phyloP scores from a whole-genome alignment of 2,888 invertebrate genomes.

The Entomobrya proxima region DNA sequence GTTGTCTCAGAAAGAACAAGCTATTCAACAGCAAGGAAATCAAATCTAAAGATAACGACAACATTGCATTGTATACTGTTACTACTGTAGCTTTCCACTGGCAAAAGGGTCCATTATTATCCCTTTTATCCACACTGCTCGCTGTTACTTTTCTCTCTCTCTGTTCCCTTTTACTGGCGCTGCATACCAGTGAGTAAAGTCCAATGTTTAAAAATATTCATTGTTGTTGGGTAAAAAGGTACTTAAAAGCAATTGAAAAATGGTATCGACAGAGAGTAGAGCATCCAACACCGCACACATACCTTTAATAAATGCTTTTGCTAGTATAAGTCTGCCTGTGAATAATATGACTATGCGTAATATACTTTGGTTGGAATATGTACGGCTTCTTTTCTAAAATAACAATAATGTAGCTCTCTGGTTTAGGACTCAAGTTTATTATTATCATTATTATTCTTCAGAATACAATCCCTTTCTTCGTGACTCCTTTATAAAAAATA shows the following conservation, averaged over 20 bases:
- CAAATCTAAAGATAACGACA: conserved; percentile 39
- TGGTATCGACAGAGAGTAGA: not conserved
- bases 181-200: not conserved
- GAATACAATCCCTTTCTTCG: conserved; percentile 32
- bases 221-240: conserved; percentile 30
- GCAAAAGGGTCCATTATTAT: conserved; percentile 7
- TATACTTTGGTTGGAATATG: too few species aligned
- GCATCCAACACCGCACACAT: not conserved
- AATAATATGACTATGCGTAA: not conserved
- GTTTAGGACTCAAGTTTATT: conserved; percentile 16
- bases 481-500: conserved; percentile 42
- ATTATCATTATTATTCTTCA: conserved; percentile 32
- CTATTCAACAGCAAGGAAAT: conserved; percentile 28
- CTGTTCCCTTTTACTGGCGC: not conserved
- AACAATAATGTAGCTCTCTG: not conserved
- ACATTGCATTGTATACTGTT: not conserved
- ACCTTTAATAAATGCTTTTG: not conserved
- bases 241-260: conserved; percentile 14
- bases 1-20: conserved; percentile 25
- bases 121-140: conserved; percentile 20
- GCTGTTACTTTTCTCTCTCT: not conserved
- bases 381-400: not conserved
- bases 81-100: not conserved
- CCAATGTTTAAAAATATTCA: conserved; percentile 17
- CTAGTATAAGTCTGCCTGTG: not conserved